Evolutionary conservation across 2,888 invertebrate genomes (phyloP), one percentile per base, ranked within the genome.

Genomic region (Incurvaria masculella): DNA sequence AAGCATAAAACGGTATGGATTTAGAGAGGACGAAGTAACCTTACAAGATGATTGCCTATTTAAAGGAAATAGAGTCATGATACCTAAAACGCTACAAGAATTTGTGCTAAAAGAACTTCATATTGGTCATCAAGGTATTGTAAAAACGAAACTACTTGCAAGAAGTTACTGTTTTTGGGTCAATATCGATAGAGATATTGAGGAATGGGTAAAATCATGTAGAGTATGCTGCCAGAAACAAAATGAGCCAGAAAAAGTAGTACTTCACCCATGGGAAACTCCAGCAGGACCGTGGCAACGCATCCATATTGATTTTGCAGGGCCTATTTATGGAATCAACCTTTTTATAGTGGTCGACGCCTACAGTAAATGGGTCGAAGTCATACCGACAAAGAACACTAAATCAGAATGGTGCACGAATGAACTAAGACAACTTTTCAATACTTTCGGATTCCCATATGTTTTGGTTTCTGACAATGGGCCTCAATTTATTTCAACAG

Each of bases 301-400:
- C 11, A 38, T 63, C 6, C 63, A 63, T 46, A 55, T 64, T 21
- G 59, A 62, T 53, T 62, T 58, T 49, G 58, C 59, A 47, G 59
- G 60, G 51, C 60, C 60, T 44, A 42, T 42, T 42, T 6, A 23
- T 5, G 23, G 23, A 23, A 10, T 23, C 23, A 23, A 10, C 10
- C 10, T 6, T 10, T 23, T 23, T 10, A 23, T 23, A 5, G 10
- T 23, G 10, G 23, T 10, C 23, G 10, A 23, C 23, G n/a, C n/a
- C n/a, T n/a, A n/a, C n/a, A n/a, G n/a, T n/a, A n/a, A n/a, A n/a
- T n/a, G n/a, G n/a, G n/a, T n/a, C n/a, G n/a, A n/a, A n/a, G n/a
- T n/a, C n/a, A n/a, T n/a, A n/a, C n/a, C n/a, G n/a, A n/a, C n/a
- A n/a, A n/a, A n/a, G n/a, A n/a, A n/a, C n/a, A n/a, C n/a, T n/a